phyloP scores from a whole-genome alignment of 64 coral and sea anemone species.

The Pachyseris speciosa region DNA sequence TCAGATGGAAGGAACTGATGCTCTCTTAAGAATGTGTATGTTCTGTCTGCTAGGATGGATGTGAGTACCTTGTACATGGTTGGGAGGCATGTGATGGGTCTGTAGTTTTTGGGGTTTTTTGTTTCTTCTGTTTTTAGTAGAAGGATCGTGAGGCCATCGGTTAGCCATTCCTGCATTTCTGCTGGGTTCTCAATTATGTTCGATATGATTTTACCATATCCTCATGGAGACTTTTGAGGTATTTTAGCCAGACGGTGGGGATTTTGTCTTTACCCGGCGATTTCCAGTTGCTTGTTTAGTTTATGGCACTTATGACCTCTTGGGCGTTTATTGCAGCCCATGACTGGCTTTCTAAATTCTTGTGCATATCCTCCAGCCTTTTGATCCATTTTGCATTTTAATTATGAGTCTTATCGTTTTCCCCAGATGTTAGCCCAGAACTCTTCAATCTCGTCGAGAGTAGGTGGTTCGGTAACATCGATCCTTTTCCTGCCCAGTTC shows the following conservation, averaged over 20 bases:
- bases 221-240: not conserved
- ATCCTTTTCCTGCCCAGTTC: slow-evolving; percentile 7
- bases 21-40: not conserved
- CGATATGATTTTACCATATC: not conserved
- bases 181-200: not conserved
- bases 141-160: not conserved
- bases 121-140: slow-evolving; percentile 7
- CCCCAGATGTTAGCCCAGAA: slow-evolving; percentile 20
- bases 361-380: not conserved
- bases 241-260: slow-evolving; percentile 4
- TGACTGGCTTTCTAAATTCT: not conserved
- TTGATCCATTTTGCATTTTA: not conserved
- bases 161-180: not conserved
- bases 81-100: slow-evolving; percentile 13
- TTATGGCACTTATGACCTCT: not conserved
- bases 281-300: slow-evolving; percentile 12
- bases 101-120: not conserved
- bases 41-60: not conserved
- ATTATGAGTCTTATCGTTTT: not conserved
- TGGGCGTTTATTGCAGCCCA: not conserved
- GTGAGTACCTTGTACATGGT: slow-evolving; percentile 22
- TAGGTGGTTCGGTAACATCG: not conserved
- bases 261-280: too few species aligned
- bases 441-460: not conserved
- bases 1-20: not conserved